These are phyloP conservation scores for Trypoxylus dichotomus DNA, from an alignment of 1,140 invertebrate species.

Conservation along the genomic window DNA sequence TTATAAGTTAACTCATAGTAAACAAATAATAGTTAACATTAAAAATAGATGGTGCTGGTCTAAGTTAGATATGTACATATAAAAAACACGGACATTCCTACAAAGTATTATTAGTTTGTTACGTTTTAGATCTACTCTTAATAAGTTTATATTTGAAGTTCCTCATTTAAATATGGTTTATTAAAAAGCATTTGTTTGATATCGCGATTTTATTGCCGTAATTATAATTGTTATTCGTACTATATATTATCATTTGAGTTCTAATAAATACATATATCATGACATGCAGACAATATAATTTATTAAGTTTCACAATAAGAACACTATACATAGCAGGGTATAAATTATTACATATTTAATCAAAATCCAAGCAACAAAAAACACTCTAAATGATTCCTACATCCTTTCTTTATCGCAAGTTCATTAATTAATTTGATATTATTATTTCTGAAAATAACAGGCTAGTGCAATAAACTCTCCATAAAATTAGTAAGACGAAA, in stretches of 20 bases:
- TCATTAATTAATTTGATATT: constrained; percentile 9
- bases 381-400: background rate
- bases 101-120: constrained; percentile 50
- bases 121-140: constrained; percentile 14
- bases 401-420: background rate
- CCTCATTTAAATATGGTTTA: constrained; percentile 23
- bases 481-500: background rate
- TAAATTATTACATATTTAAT: constrained; percentile 28
- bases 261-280: background rate
- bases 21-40: constrained; percentile 15
- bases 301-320: constrained; percentile 1
- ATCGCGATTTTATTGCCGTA: background rate
- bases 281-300: background rate
- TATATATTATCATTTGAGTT: background rate
- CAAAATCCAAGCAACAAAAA: constrained; percentile 11
- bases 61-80: constrained; percentile 50
- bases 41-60: constrained; percentile 49
- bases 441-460: background rate
- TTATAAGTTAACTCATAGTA: background rate
- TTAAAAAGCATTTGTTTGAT: background rate
- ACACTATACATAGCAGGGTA: background rate
- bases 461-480: constrained; percentile 31
- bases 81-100: constrained; percentile 50
- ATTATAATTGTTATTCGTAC: background rate
- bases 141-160: constrained; percentile 18